Conservation (phyloP, 2,888 invertebrate species). For the Allygus modestus region DNA sequence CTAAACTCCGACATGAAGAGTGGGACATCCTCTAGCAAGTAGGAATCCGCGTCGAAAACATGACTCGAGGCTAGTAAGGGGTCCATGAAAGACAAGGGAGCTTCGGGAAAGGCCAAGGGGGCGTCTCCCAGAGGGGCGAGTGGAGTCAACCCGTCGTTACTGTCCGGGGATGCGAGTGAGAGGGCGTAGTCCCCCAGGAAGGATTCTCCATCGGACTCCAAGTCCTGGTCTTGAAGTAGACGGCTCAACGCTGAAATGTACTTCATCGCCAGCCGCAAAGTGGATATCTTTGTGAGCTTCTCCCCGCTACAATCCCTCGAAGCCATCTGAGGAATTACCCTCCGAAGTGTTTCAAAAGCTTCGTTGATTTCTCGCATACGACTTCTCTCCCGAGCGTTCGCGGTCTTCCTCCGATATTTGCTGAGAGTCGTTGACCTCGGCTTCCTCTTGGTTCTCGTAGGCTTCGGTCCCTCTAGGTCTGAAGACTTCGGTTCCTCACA, state of each 20-base stretch:
- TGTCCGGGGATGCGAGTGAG: conserved; percentile 61
- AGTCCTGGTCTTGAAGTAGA: conserved; percentile 74
- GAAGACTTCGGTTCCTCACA: conserved; percentile 66
- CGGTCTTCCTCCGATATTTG: conserved; percentile 93
- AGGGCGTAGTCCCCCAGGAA: conserved; percentile 71
- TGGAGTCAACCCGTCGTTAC: conserved; percentile 64
- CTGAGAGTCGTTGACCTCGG: conserved; percentile 86
- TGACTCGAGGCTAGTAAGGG: neutral
- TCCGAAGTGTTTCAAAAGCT: conserved; percentile 89
- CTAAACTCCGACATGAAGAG: conserved; percentile 38
- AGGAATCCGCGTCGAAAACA: neutral
- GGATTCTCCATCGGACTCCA: conserved; percentile 72
- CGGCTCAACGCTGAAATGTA: conserved; percentile 88
- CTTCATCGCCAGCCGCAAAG: conserved; percentile 90
- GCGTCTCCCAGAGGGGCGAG: conserved; percentile 3
- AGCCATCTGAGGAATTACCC: conserved; percentile 82
- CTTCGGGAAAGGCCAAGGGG: neutral
- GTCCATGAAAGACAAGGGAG: neutral
- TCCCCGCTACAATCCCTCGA: conserved; percentile 76
- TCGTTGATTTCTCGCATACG: conserved; percentile 94
- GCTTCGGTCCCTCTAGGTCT: conserved; percentile 70
- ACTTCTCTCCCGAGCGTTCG: conserved; percentile 91
- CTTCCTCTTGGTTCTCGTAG: conserved; percentile 73
- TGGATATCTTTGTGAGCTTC: conserved; percentile 93
- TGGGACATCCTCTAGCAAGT: conserved; percentile 40